phyloP scores from a whole-genome alignment of 2,113 vertebrate species.

The Scomber japonicus region DNA sequence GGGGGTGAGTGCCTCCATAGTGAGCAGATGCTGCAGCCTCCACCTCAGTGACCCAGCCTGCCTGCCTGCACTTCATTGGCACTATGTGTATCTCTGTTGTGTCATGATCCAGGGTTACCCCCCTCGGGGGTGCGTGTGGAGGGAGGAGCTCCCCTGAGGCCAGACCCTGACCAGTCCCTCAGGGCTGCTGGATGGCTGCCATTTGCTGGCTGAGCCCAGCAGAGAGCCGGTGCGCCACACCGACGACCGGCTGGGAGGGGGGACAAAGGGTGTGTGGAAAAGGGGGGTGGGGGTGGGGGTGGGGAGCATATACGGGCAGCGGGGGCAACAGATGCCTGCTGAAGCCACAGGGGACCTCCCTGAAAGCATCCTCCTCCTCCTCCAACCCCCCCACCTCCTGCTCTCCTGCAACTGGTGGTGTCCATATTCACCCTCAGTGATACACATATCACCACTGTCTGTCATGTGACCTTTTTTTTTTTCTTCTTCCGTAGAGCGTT shows the following conservation, averaged over 20 bases:
- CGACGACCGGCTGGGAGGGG: constrained; percentile 57
- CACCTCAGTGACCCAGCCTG: constrained; percentile 67
- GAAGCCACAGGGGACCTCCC: constrained; percentile 91
- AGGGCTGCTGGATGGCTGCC: constrained; percentile 64
- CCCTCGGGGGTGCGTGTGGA: constrained; percentile 45
- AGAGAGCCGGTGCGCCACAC: constrained; percentile 55
- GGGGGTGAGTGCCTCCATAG: constrained; percentile 10
- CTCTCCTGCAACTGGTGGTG: constrained; percentile 74
- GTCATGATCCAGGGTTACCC: constrained; percentile 59
- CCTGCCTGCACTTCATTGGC: constrained; percentile 38
- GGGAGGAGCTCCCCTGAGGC: constrained; percentile 72
- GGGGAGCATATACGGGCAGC: constrained; percentile 77
- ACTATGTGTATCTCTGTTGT: constrained; percentile 35
- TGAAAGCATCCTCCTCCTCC: constrained; percentile 90
- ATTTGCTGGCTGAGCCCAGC: constrained; percentile 56
- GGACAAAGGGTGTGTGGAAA: constrained; percentile 26
- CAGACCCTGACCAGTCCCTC: constrained; percentile 63
- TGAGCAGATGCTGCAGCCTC: constrained; percentile 76
- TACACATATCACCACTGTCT: constrained; percentile 69
- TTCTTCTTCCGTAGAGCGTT: background rate
- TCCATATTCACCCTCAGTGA: constrained; percentile 53
- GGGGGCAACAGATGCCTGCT: constrained; percentile 97
- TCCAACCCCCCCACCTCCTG: constrained; percentile 1
- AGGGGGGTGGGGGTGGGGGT: constrained; percentile 10
- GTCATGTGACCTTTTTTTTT: constrained; percentile 32